These are phyloP conservation scores for Poliocrania exsul DNA, from an alignment of 2,797 vertebrate species.

Conservation along the genomic window DNA sequence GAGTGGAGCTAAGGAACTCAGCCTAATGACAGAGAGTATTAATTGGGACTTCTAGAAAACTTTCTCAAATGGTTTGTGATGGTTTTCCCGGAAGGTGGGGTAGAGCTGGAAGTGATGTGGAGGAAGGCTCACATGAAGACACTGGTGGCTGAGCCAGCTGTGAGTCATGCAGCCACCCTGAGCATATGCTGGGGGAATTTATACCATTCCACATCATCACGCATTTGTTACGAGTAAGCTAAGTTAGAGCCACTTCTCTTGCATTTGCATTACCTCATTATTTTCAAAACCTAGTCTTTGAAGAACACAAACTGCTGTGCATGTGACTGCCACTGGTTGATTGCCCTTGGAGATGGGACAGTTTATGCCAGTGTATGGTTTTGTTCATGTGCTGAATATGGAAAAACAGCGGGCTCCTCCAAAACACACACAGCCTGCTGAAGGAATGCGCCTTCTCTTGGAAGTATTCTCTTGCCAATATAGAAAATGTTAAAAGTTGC, in stretches of 20 bases:
- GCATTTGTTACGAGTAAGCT: not conserved
- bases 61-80: not conserved
- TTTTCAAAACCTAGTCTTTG: not conserved
- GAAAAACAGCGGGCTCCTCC: not conserved
- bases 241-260: not conserved
- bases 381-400: rapidly evolving
- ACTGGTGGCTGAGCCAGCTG: not conserved
- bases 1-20: not conserved
- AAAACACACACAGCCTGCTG: rapidly evolving
- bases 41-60: not conserved
- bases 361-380: not conserved
- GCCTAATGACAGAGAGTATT: not conserved
- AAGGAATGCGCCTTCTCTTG: not conserved
- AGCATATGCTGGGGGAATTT: rapidly evolving
- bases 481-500: not conserved
- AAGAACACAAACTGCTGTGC: not conserved
- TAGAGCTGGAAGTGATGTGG: rapidly evolving
- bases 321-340: not conserved
- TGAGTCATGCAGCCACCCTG: not conserved
- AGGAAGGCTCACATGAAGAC: not conserved
- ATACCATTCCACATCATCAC: not conserved
- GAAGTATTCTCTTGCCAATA: not conserved
- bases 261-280: not conserved
- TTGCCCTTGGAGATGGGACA: not conserved
- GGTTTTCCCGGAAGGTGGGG: not conserved